These are phyloP conservation scores for Troglohyphantes excavatus DNA, from an alignment of 2,888 invertebrate genomes.

Conservation along the genomic window DNA sequence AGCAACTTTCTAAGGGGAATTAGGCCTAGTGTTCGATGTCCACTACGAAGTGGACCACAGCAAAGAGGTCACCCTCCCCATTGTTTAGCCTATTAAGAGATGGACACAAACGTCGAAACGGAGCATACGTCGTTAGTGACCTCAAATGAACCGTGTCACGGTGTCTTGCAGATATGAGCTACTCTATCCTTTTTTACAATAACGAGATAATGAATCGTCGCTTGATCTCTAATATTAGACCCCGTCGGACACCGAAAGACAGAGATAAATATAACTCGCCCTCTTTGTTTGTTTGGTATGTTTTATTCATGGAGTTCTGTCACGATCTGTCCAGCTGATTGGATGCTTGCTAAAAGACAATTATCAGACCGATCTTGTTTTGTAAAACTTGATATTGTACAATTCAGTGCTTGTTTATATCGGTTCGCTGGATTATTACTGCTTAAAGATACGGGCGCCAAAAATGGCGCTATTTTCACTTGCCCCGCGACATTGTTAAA, in stretches of 20 bases:
- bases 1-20: no score
- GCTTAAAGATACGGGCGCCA: no score
- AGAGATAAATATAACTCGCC: background rate
- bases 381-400: no score
- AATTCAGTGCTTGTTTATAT: no score
- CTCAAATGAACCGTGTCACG: slow-evolving; percentile 2
- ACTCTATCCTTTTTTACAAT: background rate
- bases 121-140: no score
- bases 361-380: no score
- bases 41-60: slow-evolving; percentile 1
- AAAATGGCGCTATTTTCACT: no score
- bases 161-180: background rate
- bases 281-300: background rate
- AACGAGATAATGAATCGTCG: background rate
- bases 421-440: no score
- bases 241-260: background rate
- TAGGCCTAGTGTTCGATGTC: no score
- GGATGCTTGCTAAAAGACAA: no score
- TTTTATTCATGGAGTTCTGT: slow-evolving; percentile 20
- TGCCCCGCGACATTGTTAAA: no score
- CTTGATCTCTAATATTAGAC: slow-evolving; percentile 8
- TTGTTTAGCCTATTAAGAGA: background rate
- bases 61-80: slow-evolving; percentile 19
- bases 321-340: background rate
- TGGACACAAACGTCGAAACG: background rate